phyloP scores from a whole-genome alignment of 2,113 vertebrate genomes.

The Menura novaehollandiae region DNA sequence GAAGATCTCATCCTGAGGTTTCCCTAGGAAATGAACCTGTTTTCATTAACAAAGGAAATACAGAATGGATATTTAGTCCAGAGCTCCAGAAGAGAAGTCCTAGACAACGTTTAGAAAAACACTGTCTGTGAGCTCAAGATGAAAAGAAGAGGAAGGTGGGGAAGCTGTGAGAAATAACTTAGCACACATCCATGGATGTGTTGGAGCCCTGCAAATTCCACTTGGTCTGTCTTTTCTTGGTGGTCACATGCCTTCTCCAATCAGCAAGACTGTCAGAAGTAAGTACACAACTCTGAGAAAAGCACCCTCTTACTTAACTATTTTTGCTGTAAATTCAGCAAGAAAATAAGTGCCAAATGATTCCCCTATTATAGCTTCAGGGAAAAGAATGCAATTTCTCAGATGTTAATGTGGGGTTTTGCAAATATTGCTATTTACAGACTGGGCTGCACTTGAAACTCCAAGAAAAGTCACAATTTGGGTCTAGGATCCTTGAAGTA shows the following conservation, averaged over 20 bases:
- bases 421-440: background rate
- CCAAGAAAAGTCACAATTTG: background rate
- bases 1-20: background rate
- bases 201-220: background rate
- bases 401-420: background rate
- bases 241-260: background rate
- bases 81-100: background rate
- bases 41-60: background rate
- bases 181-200: accelerated
- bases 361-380: background rate
- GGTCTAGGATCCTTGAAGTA: background rate
- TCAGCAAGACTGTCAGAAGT: background rate
- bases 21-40: background rate
- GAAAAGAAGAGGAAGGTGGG: background rate
- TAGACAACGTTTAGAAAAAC: background rate
- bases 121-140: background rate
- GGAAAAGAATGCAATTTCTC: background rate
- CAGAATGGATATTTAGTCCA: background rate
- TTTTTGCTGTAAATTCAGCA: background rate
- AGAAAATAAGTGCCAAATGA: background rate
- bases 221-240: background rate
- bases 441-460: background rate
- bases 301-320: background rate
- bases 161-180: background rate
- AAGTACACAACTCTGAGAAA: background rate